Evolutionary conservation across 1,140 invertebrate species (phyloP), one percentile per base, ranked within the genome.

Genomic region (Chironomus tepperi): DNA sequence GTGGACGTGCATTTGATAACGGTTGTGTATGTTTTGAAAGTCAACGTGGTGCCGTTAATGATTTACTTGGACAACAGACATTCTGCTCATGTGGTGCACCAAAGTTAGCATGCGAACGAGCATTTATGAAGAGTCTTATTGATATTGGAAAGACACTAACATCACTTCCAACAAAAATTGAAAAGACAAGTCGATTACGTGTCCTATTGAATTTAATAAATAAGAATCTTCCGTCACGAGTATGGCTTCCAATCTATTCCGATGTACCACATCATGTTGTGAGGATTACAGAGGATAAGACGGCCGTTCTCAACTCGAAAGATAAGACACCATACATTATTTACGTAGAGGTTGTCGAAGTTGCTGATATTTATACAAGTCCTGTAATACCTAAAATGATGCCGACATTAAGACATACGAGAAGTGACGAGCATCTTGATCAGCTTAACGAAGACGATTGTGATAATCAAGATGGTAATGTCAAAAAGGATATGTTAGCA

Each of bases 301-400:
- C 97, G 72, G 96, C 96, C 74, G 96, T 99, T 70, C 89, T 99
- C 73, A 99, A 99, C 83, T 98, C 96, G 73, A 99, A 99, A 86
- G 97, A 99, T 83, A 99, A 98, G 91, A 96, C 97, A 67, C 98
- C 98, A 0, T 99, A 97, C 82, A 93, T 99, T 79, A 92, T 99
- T 78, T 99, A 98, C 83, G 92, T 98, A 42, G 98, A 99, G 85
- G 94, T 97, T 5, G 84, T 99, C 15, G 93, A 97, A 84, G 95
- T 97, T 43, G 90, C 94, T 24, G 93, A 98, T 79, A 87, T 95
- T 67, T 89, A 92, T 76, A 90, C 88, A 12, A 90, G 90, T 15
- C 88, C 91, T 15, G 86, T 97, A 73, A 93, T 93, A 76, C 84
- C 87, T 64, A 92, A 95, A 84, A 88, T 92, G 81, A 89, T 90